Base-by-base conservation (phyloP, 2,888 invertebrate genomes). In the Isotomurus palustris region DNA sequence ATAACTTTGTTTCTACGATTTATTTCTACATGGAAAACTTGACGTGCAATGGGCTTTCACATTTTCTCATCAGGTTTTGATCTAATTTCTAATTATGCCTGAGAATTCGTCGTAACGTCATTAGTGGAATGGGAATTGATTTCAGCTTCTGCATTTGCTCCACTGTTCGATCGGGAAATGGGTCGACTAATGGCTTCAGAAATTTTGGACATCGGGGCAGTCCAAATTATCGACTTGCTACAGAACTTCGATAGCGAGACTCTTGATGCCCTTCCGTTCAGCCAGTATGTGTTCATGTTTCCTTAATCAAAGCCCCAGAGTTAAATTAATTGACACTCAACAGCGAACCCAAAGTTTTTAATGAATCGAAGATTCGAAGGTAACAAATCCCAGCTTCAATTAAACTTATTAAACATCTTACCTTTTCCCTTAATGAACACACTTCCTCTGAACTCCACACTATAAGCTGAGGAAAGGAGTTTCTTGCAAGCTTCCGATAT, bases 261-360 rank as follows among this genome's bases (percentile, higher is more conserved):
- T 27, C 89, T 79, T 40, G 82, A 80, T 70, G 86, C 85, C 50
- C 86, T 81, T 35, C 84, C 84, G 72, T 85, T 83, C 53, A 91
- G 76, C 91, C 91, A 91, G 74, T 88, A 91, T 0, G 91, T 91
- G 76, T 90, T 91, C 90, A 91, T 91, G 53, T 81, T 47, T 87
- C 66, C 47, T 47, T 21, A 43, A 43, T 21, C 14, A 19, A 21
- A 12, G 5, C 17, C 5, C 5, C 19, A 38, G n/a, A 8, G 14
- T 14, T 14, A 38, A 38, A 14, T 32, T 17, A 38, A 38, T 8
- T 14, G n/a, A n/a, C n/a, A n/a, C n/a, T n/a, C n/a, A n/a, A n/a
- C n/a, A n/a, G n/a, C n/a, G n/a, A n/a, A 8, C n/a, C 5, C 5
- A 4, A 8, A 14, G 38, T 38, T 38, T 38, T 38, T 17, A n/a